These are phyloP conservation scores for Phylloscopus whistleri DNA, from an alignment of 2,113 vertebrate genomes.

Conservation along the genomic window DNA sequence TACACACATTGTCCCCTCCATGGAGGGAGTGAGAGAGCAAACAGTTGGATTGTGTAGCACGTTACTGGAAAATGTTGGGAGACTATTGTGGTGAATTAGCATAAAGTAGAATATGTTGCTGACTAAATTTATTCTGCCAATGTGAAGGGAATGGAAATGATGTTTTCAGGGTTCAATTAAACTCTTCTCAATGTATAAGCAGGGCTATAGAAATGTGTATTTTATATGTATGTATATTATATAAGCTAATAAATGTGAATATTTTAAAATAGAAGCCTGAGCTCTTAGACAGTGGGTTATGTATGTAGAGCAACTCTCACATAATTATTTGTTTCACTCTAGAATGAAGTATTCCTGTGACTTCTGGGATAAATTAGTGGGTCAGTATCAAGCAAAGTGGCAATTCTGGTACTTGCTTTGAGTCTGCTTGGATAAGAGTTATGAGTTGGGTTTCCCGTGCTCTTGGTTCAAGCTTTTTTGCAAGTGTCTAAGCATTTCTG, in stretches of 20 bases:
- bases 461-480: not conserved
- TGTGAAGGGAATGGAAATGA: not conserved
- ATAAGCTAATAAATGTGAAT: slow-evolving; percentile 17
- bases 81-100: not conserved
- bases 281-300: not conserved
- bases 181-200: not conserved
- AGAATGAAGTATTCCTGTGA: not conserved
- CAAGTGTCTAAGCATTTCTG: not conserved
- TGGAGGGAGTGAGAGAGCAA: not conserved
- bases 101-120: not conserved
- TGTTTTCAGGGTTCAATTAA: slow-evolving; percentile 20
- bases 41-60: not conserved
- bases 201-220: not conserved
- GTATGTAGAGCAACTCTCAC: not conserved
- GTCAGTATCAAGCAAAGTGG: not conserved
- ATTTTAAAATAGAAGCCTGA: not conserved
- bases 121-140: not conserved
- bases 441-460: not conserved
- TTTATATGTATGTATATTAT: not conserved
- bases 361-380: not conserved
- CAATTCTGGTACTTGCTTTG: not conserved
- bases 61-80: not conserved
- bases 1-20: not conserved
- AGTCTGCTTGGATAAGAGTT: not conserved
- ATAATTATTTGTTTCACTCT: not conserved